Evolutionary conservation across 2,113 vertebrate genomes (phyloP).

Genomic region (Zeus faber): DNA sequence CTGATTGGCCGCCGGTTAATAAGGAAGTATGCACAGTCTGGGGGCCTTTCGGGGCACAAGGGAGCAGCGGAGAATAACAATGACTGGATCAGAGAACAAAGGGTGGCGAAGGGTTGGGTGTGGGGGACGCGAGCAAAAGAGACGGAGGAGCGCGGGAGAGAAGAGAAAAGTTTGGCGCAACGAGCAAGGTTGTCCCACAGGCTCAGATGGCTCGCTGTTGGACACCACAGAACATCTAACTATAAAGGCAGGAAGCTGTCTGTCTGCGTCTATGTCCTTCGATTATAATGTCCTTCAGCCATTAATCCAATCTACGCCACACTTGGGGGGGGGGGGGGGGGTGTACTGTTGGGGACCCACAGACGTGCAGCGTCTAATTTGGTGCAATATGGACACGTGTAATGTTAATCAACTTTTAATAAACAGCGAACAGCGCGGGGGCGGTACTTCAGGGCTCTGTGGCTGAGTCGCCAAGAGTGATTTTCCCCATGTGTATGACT

Average conservation of each 20-base stretch:
- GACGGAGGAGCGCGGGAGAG: slow-evolving; percentile 5
- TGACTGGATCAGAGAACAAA: slow-evolving; percentile 25
- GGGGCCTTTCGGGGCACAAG: slow-evolving; percentile 35
- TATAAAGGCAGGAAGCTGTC: neutral
- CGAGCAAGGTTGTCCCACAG: slow-evolving; percentile 18
- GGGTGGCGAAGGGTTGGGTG: neutral
- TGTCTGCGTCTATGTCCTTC: too few relatives aligned
- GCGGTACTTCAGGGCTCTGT: too few relatives aligned
- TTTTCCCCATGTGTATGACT: neutral
- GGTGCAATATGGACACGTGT: too few relatives aligned
- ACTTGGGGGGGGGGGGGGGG: neutral
- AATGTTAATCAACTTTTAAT: too few relatives aligned
- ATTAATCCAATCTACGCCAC: too few relatives aligned
- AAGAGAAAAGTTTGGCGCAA: neutral
- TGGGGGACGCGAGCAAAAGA: neutral
- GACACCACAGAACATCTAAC: neutral
- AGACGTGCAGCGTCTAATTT: too few relatives aligned
- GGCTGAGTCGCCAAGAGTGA: too few relatives aligned
- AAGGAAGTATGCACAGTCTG: slow-evolving; percentile 57
- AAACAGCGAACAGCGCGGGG: too few relatives aligned
- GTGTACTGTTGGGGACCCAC: too few relatives aligned
- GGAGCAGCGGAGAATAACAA: slow-evolving; percentile 45
- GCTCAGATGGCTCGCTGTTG: neutral
- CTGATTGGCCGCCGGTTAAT: slow-evolving; percentile 56
- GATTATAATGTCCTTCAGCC: too few relatives aligned